These are phyloP conservation scores for Himalopsyche kuldschensis DNA, from an alignment of 2,888 invertebrate species.

Conservation along the genomic window DNA sequence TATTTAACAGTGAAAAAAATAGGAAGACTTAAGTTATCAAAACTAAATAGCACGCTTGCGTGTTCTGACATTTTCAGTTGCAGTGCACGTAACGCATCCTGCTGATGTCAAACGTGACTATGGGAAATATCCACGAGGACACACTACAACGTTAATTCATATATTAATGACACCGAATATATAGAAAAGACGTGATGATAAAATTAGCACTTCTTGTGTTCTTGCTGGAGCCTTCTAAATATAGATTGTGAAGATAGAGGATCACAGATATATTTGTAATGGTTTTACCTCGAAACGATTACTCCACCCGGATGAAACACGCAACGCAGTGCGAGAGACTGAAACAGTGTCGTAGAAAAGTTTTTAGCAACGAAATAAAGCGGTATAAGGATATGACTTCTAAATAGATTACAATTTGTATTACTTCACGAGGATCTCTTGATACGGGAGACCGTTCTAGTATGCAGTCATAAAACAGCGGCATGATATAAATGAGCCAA, in stretches of 20 bases:
- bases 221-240: constrained; percentile 23
- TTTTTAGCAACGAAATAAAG: not conserved
- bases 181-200: not conserved
- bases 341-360: not conserved
- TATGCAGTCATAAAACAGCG: no score
- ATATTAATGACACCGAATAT: not conserved
- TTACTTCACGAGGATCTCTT: no score
- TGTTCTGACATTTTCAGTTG: no score
- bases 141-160: no score
- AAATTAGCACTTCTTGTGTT: constrained; percentile 7
- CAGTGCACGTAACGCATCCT: no score
- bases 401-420: not conserved
- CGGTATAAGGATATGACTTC: not conserved
- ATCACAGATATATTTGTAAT: constrained; percentile 13
- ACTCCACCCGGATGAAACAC: not conserved
- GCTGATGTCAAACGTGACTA: no score
- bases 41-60: no score
- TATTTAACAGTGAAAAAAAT: no score
- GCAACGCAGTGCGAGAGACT: not conserved
- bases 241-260: not conserved
- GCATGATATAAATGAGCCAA: no score
- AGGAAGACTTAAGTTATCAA: no score
- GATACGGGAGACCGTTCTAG: no score
- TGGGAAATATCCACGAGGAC: no score
- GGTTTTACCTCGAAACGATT: not conserved